Percentiles rank a stretch among this genome's conserved stretches.
Evolutionary conservation across 2,113 vertebrate genomes (phyloP).

Genomic region (Calyptommatus sinebrachiatus): DNA sequence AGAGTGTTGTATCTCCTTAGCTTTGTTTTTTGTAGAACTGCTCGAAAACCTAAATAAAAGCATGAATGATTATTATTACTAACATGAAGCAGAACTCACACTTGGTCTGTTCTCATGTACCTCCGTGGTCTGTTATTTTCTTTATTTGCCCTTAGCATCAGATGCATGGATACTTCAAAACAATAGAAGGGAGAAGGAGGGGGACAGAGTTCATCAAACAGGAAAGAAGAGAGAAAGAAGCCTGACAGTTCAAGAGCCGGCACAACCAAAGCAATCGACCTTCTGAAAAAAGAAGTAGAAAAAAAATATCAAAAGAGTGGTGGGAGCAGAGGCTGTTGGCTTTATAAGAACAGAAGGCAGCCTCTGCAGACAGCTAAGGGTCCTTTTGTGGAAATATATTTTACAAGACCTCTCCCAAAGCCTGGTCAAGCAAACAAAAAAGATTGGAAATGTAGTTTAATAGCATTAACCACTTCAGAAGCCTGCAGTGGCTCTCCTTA

Average conservation of each 20-base stretch:
- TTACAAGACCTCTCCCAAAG: no score
- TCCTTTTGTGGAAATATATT: no score
- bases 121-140: not conserved
- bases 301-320: not conserved
- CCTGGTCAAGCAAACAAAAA: no score
- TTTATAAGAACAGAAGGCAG: not conserved
- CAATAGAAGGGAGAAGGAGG: not conserved
- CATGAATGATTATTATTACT: no score
- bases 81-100: no score
- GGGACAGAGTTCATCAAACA: not conserved
- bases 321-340: not conserved
- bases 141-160: not conserved
- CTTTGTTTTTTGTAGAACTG: not conserved
- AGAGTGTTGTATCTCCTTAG: not conserved
- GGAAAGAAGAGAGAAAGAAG: slow-evolving; percentile 12
- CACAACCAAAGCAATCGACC: not conserved
- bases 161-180: not conserved
- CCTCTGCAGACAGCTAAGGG: not conserved
- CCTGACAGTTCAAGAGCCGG: slow-evolving; percentile 21
- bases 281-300: not conserved
- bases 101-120: not conserved
- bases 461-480: not conserved
- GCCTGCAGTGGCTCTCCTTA: not conserved
- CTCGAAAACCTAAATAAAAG: not conserved
- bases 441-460: no score